phyloP scores from a whole-genome alignment of 1,140 invertebrate species.

The Drosophila leontia region DNA sequence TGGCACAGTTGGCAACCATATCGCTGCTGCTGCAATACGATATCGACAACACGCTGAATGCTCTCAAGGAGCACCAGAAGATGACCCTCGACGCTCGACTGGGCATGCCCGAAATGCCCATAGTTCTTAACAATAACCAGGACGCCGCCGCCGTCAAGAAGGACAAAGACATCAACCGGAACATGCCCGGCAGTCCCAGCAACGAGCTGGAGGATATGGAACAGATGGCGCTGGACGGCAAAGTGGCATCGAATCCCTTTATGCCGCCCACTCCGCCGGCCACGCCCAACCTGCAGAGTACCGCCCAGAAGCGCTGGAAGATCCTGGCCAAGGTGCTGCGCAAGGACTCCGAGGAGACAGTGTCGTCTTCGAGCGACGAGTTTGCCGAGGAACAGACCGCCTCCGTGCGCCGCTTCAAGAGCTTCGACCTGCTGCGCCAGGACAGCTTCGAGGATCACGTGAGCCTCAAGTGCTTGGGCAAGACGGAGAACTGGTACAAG shows the following conservation, averaged over 20 bases:
- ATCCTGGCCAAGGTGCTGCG: constrained; percentile 89
- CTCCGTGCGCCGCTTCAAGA: constrained; percentile 82
- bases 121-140: constrained; percentile 36
- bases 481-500: constrained; percentile 86
- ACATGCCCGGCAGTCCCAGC: constrained; percentile 28
- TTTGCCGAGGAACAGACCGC: constrained; percentile 74
- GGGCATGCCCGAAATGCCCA: constrained; percentile 21
- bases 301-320: constrained; percentile 89
- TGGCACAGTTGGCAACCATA: constrained; percentile 66
- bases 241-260: constrained; percentile 24
- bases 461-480: constrained; percentile 76
- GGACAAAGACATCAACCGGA: constrained; percentile 45
- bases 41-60: constrained; percentile 84
- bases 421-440: constrained; percentile 80
- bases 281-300: constrained; percentile 73
- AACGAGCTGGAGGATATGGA: constrained; percentile 53
- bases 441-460: constrained; percentile 81
- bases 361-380: constrained; percentile 74
- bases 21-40: constrained; percentile 82
- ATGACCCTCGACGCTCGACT: constrained; percentile 50
- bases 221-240: constrained; percentile 37
- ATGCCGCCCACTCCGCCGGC: constrained; percentile 80
- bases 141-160: constrained; percentile 33
- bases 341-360: constrained; percentile 84
- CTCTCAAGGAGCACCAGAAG: constrained; percentile 72